These are phyloP conservation scores for Chondrilla cf. caribensis DNA, from an alignment of 37 sponge, comb jelly and placozoan genomes.

Conservation along the genomic window DNA sequence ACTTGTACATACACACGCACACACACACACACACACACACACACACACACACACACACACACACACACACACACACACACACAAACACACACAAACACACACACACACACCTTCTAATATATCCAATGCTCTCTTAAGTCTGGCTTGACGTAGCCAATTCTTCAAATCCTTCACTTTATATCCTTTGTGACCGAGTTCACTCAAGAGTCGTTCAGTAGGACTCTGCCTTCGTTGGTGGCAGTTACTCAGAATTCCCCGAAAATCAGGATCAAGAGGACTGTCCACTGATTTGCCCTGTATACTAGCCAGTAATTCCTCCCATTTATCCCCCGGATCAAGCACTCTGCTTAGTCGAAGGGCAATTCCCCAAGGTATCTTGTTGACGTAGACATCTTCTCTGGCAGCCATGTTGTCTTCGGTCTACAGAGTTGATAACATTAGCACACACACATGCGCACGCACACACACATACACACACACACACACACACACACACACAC, in stretches of 20 bases:
- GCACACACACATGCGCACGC: neutral
- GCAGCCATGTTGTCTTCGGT: neutral
- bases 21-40: too few relatives aligned
- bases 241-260: neutral
- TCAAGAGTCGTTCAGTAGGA: neutral
- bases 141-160: neutral
- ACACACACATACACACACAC: constrained; percentile 2
- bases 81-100: neutral
- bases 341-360: neutral
- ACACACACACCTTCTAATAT: constrained; percentile 6
- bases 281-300: neutral
- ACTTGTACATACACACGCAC: too few relatives aligned
- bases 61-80: too few relatives aligned
- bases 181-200: constrained; percentile 2
- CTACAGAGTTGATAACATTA: neutral
- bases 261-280: neutral
- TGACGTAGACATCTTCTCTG: neutral
- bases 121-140: neutral
- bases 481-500: constrained; percentile 21
- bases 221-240: neutral
- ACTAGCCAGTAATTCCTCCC: neutral
- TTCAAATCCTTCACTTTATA: neutral
- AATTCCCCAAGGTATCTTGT: neutral
- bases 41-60: neutral
- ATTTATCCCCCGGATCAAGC: neutral